These are phyloP conservation scores for Pammene aurita DNA, from an alignment of 2,888 invertebrate species.

Conservation along the genomic window DNA sequence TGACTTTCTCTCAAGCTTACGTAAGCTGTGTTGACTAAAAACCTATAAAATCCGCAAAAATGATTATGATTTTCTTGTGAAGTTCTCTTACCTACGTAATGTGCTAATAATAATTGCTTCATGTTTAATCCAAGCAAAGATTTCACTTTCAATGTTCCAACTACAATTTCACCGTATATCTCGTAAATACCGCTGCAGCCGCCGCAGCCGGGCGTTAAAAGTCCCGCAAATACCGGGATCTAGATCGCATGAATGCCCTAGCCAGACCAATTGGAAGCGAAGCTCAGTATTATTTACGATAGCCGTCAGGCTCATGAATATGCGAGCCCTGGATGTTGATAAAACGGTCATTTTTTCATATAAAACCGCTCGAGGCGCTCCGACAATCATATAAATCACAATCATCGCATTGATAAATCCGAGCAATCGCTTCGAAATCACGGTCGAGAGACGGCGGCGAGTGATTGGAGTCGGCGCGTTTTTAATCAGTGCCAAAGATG, in stretches of 20 bases:
- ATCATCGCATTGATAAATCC: constrained; percentile 58
- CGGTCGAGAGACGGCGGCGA: constrained; percentile 22
- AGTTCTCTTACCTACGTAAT: no score
- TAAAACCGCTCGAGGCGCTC: constrained; percentile 46
- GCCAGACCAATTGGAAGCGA: constrained; percentile 16
- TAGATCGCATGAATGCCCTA: neutral
- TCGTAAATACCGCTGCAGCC: no score
- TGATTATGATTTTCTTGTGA: no score
- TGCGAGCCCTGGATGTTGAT: constrained; percentile 66
- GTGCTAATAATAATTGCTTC: no score
- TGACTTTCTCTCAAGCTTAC: no score
- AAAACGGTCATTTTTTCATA: constrained; percentile 70
- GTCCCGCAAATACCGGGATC: constrained; percentile 18
- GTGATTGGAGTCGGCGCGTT: constrained; percentile 27
- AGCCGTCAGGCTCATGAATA: constrained; percentile 69
- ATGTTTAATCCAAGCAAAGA: neutral
- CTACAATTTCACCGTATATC: no score
- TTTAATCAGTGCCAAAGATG: constrained; percentile 29
- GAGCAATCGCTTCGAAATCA: constrained; percentile 47
- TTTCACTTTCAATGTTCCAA: neutral
- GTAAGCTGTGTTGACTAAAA: no score
- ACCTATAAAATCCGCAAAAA: no score
- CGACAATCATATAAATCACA: constrained; percentile 60
- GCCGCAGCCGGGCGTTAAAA: neutral
- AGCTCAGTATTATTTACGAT: constrained; percentile 63